A percentile compares a stretch with the other conserved stretches of the same genome.
phyloP scores from a whole-genome alignment of 2,113 vertebrate genomes.

The Chlorodrepanis virens region DNA sequence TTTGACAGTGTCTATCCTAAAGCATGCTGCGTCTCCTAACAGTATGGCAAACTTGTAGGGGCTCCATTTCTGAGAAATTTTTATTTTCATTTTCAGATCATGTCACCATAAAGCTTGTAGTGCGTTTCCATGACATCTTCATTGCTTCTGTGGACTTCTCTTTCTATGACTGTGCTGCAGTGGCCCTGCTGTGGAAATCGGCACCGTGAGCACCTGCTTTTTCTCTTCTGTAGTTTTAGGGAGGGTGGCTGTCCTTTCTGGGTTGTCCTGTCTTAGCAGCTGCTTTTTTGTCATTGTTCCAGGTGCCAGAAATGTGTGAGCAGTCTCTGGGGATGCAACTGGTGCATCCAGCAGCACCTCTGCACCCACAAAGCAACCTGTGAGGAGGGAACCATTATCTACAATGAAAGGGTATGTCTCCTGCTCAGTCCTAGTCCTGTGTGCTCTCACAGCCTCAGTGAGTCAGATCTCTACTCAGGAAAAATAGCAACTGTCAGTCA shows the following conservation, averaged over 20 bases:
- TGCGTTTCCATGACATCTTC: conserved; percentile 82
- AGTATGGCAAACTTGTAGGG: not conserved
- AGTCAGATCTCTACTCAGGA: not conserved
- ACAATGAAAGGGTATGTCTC: conserved; percentile 85
- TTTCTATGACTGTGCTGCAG: conserved; percentile 90
- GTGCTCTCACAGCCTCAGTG: not conserved
- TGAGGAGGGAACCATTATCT: conserved; percentile 86
- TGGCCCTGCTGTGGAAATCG: conserved; percentile 84
- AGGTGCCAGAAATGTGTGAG: conserved; percentile 92
- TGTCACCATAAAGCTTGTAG: conserved; percentile 81
- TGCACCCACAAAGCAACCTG: conserved; percentile 91
- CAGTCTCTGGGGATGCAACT: conserved; percentile 94
- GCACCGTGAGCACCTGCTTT: conserved; percentile 84
- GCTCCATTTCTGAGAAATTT: not conserved
- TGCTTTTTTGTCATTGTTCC: not conserved
- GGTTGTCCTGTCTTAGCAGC: not conserved
- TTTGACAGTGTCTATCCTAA: not conserved
- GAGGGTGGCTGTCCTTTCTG: not conserved
- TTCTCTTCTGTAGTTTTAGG: conserved; percentile 4
- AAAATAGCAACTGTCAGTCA: not conserved
- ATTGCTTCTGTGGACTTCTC: conserved; percentile 82
- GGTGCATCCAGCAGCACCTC: conserved; percentile 91
- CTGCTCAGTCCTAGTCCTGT: not conserved
- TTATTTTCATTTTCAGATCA: conserved; percentile 79
- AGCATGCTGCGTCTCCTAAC: not conserved